Conservation (phyloP, 2,113 vertebrate genomes). For the Balaenoptera acutorostrata region DNA sequence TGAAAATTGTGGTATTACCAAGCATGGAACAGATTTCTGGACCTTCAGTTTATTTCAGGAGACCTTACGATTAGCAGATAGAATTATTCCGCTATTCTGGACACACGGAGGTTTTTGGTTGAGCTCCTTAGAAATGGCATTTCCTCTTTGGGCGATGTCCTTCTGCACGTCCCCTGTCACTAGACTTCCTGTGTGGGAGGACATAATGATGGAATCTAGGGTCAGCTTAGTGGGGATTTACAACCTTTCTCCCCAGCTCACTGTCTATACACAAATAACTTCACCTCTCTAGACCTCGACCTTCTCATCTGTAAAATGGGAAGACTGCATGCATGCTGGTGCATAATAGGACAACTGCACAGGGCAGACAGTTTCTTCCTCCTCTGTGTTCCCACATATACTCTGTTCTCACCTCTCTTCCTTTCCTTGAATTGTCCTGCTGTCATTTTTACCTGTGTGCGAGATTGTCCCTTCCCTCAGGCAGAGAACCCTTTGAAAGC, state of each 20-base stretch:
- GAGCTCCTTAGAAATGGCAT: neutral
- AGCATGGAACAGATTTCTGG: neutral
- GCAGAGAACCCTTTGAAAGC: neutral
- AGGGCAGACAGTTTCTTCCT: too few species aligned
- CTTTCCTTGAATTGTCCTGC: neutral
- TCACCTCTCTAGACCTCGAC: neutral
- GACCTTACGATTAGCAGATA: neutral
- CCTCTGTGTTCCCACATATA: neutral
- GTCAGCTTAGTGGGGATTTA: neutral
- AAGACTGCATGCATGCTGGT: too few species aligned
- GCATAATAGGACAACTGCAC: neutral
- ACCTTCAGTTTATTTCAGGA: neutral
- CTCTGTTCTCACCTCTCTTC: neutral
- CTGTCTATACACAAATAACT: neutral
- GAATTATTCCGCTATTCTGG: neutral
- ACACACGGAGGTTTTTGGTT: neutral
- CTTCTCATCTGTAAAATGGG: neutral
- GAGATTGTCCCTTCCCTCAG: neutral
- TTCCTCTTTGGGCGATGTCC: neutral
- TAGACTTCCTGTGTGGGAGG: neutral
- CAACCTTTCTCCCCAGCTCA: rapidly evolving
- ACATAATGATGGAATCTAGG: too few species aligned
- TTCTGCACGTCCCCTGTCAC: too few species aligned
- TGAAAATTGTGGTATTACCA: neutral
- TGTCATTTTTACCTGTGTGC: neutral